phyloP scores from a whole-genome alignment of 23 tunicate species.

The Ciona savignyi region DNA sequence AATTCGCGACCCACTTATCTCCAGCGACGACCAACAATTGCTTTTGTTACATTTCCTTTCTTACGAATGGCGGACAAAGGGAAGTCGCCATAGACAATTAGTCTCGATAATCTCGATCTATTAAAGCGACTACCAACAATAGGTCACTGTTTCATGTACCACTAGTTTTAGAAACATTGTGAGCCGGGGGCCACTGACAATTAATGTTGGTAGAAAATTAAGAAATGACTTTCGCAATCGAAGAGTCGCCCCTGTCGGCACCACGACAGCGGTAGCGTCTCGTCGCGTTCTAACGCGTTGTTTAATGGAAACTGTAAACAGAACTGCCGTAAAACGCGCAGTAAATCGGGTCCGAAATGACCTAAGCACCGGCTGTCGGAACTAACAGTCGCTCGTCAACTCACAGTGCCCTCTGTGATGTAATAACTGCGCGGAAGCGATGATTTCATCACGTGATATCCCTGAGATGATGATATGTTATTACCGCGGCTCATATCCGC shows the following conservation, averaged over 20 bases:
- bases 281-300: background rate
- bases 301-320: background rate
- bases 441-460: background rate
- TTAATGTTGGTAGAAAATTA: too few relatives aligned
- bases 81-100: background rate
- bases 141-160: background rate
- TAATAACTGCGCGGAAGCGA: constrained; percentile 1
- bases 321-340: background rate
- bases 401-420: constrained; percentile 16
- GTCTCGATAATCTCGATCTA: background rate
- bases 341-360: background rate
- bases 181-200: too few relatives aligned
- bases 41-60: background rate
- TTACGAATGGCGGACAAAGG: background rate
- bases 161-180: background rate
- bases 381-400: constrained; percentile 1
- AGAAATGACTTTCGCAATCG: too few relatives aligned
- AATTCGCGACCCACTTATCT: background rate
- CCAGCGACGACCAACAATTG: background rate
- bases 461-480: background rate
- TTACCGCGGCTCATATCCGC: background rate
- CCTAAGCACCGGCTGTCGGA: background rate
- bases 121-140: background rate
- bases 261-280: too few relatives aligned
- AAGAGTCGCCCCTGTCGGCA: too few relatives aligned